Evolutionary conservation across 2,888 invertebrate genomes (phyloP).

Genomic region (Aspidapion aeneum): DNA sequence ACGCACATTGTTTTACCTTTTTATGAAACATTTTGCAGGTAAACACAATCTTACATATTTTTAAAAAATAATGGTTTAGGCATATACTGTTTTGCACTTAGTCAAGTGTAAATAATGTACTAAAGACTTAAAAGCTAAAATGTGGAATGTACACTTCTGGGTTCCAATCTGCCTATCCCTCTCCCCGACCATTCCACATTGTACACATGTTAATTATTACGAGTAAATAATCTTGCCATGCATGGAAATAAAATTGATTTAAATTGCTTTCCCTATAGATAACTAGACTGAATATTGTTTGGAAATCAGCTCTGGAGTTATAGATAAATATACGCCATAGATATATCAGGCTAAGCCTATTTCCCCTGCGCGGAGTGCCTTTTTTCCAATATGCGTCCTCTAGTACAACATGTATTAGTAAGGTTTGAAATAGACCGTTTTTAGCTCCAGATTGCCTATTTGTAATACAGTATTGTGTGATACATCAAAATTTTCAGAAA

Average conservation of each 20-base stretch:
- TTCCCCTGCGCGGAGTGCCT: too few species aligned
- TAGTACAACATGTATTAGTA: too few species aligned
- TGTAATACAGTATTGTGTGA: too few species aligned
- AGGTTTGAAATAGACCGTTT: too few species aligned
- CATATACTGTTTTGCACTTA: conserved; percentile 9
- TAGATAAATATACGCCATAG: too few species aligned
- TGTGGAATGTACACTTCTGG: conserved; percentile 63
- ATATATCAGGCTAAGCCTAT: too few species aligned
- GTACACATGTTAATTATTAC: conserved; percentile 36
- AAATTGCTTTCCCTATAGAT: too few species aligned
- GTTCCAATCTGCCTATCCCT: conserved; percentile 57
- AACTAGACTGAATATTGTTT: not conserved
- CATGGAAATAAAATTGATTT: not conserved
- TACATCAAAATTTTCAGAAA: too few species aligned
- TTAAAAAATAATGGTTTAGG: conserved; percentile 14
- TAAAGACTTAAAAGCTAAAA: conserved; percentile 42
- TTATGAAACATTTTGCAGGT: not conserved
- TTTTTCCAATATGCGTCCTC: too few species aligned
- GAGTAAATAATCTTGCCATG: not conserved
- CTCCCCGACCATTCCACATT: conserved; percentile 40
- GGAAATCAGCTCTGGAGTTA: too few species aligned
- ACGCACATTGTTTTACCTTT: not conserved
- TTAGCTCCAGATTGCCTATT: too few species aligned
- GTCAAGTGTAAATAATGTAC: conserved; percentile 37
- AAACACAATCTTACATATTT: not conserved